Percentiles rank a stretch among this genome's conserved stretches.
Evolutionary conservation across 2,797 vertebrate genomes (phyloP).

Genomic region (Agapornis canus): DNA sequence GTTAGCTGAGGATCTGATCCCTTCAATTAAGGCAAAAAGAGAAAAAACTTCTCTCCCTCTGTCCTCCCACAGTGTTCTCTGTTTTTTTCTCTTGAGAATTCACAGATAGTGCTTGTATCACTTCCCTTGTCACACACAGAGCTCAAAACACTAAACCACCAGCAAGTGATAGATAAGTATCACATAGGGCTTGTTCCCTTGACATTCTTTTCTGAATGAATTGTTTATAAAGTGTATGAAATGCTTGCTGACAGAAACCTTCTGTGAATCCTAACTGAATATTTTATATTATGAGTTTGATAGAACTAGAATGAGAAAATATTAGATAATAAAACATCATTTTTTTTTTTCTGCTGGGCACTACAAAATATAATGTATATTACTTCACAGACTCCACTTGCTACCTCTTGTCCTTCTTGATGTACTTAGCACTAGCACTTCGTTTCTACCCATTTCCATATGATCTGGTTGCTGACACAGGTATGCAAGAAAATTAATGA

Average conservation of each 20-base stretch:
- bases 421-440: neutral
- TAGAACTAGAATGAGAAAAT: neutral
- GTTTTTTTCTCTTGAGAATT: neutral
- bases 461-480: neutral
- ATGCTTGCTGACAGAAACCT: neutral
- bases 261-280: neutral
- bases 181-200: neutral
- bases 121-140: neutral
- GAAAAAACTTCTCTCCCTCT: neutral
- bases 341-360: neutral
- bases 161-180: neutral
- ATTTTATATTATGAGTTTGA: neutral
- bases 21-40: neutral
- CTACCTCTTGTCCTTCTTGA: neutral
- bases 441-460: neutral
- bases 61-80: neutral
- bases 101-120: neutral
- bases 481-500: rapidly evolving
- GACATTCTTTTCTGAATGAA: neutral
- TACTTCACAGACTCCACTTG: neutral
- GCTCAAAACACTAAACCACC: neutral
- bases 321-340: neutral
- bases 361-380: neutral
- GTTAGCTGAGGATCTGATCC: neutral
- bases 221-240: neutral